Percentiles rank a stretch among this genome's conserved stretches.
Conservation (phyloP, 2,797 vertebrate species). For the Helarctos malayanus region DNA sequence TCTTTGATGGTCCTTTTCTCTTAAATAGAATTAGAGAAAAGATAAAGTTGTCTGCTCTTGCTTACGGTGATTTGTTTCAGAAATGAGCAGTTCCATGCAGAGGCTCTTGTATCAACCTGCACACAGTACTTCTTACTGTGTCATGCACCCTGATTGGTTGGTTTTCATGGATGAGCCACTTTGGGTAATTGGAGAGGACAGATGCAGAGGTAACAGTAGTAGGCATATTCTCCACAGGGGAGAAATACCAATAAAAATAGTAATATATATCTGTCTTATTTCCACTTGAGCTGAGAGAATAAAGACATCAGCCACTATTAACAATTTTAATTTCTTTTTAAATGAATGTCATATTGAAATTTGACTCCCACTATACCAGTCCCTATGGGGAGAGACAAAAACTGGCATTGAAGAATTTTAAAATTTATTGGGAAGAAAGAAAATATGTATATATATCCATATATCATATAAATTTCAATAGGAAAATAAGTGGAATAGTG, state of each 20-base stretch:
- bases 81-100: not conserved
- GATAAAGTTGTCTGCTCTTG: not conserved
- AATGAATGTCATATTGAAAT: conserved; percentile 38
- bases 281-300: not conserved
- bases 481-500: not conserved
- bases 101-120: not conserved
- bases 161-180: not conserved
- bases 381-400: conserved; percentile 7
- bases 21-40: not conserved
- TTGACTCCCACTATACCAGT: not conserved
- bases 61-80: not conserved
- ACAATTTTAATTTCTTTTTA: not conserved
- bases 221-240: not conserved
- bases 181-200: not conserved
- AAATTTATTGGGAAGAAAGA: conserved; percentile 57
- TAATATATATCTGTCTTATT: not conserved
- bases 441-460: not conserved
- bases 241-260: not conserved
- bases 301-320: conserved; percentile 30
- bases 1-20: not conserved
- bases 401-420: conserved; percentile 19
- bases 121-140: not conserved
- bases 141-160: not conserved
- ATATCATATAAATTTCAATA: not conserved
- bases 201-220: not conserved